Evolutionary conservation across 2,888 invertebrate genomes (phyloP).

Genomic region (Hipparchia sbordonii): DNA sequence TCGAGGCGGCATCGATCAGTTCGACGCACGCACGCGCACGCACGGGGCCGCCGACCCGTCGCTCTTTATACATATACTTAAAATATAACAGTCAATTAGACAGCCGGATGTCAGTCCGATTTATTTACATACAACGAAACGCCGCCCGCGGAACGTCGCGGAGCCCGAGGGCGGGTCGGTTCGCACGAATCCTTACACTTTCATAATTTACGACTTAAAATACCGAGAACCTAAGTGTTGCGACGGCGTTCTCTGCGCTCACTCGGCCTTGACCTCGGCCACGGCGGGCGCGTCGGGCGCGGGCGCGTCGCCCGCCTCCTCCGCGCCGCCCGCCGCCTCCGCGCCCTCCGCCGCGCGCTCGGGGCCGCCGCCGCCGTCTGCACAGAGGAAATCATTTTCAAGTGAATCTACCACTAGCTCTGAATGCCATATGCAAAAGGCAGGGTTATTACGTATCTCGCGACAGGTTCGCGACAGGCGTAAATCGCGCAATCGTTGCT

Average conservation of each 20-base stretch:
- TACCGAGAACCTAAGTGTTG: slow-evolving; percentile 69
- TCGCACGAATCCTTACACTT: slow-evolving; percentile 63
- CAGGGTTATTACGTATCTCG: no score
- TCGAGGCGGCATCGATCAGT: slow-evolving; percentile 72
- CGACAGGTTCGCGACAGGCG: no score
- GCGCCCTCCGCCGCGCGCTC: slow-evolving; percentile 59
- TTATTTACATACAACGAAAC: slow-evolving; percentile 74
- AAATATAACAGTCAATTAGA: slow-evolving; percentile 76
- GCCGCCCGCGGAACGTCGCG: slow-evolving; percentile 48
- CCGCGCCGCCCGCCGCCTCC: slow-evolving; percentile 50
- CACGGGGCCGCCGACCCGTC: slow-evolving; percentile 66
- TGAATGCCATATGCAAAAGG: no score
- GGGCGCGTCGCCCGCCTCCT: slow-evolving; percentile 53
- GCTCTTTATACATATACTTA: slow-evolving; percentile 73
- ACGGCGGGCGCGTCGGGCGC: slow-evolving; percentile 57
- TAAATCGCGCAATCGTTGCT: no score
- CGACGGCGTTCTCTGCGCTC: slow-evolving; percentile 40
- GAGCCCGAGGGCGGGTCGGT: slow-evolving; percentile 51
- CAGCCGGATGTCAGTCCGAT: slow-evolving; percentile 72
- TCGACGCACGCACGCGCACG: slow-evolving; percentile 51
- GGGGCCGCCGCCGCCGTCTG: slow-evolving; percentile 52
- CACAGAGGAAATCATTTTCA: not conserved
- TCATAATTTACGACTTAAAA: slow-evolving; percentile 79
- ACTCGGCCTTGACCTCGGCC: slow-evolving; percentile 62
- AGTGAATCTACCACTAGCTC: no score